phyloP scores from a whole-genome alignment of 2,888 invertebrate genomes.

The Noctua janthe region DNA sequence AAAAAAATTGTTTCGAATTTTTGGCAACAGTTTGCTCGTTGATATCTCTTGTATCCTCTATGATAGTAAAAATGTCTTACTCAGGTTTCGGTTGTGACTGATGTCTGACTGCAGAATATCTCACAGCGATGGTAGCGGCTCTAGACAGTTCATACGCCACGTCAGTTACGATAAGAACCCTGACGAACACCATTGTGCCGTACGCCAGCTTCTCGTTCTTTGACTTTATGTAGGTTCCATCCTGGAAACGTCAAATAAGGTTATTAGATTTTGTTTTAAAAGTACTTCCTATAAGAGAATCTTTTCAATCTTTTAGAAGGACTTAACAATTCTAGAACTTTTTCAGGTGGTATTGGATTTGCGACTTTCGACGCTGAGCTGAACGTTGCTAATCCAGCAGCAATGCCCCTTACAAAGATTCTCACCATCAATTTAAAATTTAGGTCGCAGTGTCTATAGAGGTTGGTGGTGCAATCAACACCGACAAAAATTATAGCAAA shows the following conservation, averaged over 20 bases:
- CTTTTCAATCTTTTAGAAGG: too few species aligned
- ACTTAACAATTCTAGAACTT: background rate
- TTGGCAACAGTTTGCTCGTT: too few species aligned
- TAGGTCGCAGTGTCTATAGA: background rate
- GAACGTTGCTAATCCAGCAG: background rate
- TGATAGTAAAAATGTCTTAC: slow-evolving; percentile 81
- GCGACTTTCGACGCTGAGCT: background rate
- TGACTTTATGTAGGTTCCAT: slow-evolving; percentile 95
- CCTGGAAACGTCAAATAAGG: slow-evolving; percentile 81
- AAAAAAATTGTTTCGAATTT: too few species aligned
- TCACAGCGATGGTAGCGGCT: slow-evolving; percentile 95
- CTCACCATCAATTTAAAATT: background rate
- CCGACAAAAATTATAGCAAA: background rate
- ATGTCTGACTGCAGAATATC: slow-evolving; percentile 96
- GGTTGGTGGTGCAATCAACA: background rate
- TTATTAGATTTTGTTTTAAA: background rate
- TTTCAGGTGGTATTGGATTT: background rate
- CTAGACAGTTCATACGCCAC: slow-evolving; percentile 93
- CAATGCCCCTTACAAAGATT: too few species aligned
- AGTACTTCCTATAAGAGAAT: too few species aligned
- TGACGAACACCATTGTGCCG: slow-evolving; percentile 97
- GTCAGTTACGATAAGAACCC: slow-evolving; percentile 95
- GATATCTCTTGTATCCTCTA: too few species aligned
- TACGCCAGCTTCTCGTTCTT: slow-evolving; percentile 95
- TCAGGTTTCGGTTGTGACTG: slow-evolving; percentile 96